Base-by-base conservation (phyloP, 2,888 invertebrate genomes). In the Plebejus melissa region DNA sequence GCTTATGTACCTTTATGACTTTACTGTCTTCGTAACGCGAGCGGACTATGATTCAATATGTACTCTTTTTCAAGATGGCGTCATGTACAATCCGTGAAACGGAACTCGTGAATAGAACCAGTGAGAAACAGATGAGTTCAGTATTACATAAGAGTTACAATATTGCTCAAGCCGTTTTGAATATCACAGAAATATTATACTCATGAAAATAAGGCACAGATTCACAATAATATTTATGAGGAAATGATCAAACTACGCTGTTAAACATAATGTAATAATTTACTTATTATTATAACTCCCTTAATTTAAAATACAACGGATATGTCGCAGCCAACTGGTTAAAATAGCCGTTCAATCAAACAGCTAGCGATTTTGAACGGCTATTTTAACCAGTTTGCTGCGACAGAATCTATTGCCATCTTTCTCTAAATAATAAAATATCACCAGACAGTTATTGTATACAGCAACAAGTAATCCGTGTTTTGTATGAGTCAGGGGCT, bases 131-230 rank as follows among this genome's bases (percentile, higher is more conserved):
- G 36, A 13, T 1, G 54, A 16, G 54, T 54, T 54, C 58, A 28
- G 11, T 60, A 60, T 60, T 60, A 9, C 22, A 60, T 60, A 22
- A 11, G 9, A 28, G 32, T 32, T 65, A 65, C 65, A 32, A 65
- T 36, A 5, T 65, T 65, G 65, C 65, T 65, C 65, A 65, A 65
- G 65, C 32, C 13, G 16, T 65, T 36, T 32, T 36, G 16, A 65
- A 65, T 65, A 65, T 65, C 32, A 36, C 65, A 65, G 36, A 16
- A 60, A 60, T 60, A 58, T 58, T 28, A 36, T 36, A 16, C 32
- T 65, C 4, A 36, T 28, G 65, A 65, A 65, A 32, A 65, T 65
- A 65, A 65, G 32, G 13, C 65, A 65, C 65, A 16, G 57, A 57
- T 57, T n/a, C 22, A 60, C 60, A 65, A 57, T 54, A 22, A 22